Conservation (phyloP, 2,797 vertebrate species). For the Danio choprae region DNA sequence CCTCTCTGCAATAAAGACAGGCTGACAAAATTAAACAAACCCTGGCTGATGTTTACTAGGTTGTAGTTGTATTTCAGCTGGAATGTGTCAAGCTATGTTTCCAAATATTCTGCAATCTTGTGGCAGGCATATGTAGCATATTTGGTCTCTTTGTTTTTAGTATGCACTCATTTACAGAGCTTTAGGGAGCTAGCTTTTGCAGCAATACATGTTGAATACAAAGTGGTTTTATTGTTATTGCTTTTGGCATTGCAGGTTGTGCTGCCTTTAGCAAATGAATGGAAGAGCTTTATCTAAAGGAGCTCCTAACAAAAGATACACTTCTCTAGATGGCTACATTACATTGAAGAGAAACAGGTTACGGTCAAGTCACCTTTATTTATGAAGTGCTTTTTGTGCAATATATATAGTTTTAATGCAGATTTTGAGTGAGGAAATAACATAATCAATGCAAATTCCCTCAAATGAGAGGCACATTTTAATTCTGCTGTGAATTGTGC, state of each 20-base stretch:
- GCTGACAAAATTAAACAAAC: slow-evolving; percentile 42
- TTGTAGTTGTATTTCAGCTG: slow-evolving; percentile 27
- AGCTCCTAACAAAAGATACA: slow-evolving; percentile 6
- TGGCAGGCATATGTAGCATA: slow-evolving; percentile 25
- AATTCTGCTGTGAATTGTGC: too few relatives aligned
- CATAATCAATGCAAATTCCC: too few relatives aligned
- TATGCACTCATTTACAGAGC: slow-evolving; percentile 40
- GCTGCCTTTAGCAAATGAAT: slow-evolving; percentile 17
- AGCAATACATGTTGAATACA: slow-evolving; percentile 8
- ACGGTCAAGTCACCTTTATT: not conserved
- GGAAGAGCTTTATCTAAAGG: not conserved
- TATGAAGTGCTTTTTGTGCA: not conserved
- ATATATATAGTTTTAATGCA: too few relatives aligned
- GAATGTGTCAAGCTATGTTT: slow-evolving; percentile 32
- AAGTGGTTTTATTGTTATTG: slow-evolving; percentile 44
- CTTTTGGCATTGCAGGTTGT: slow-evolving; percentile 24
- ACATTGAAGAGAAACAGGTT: not conserved
- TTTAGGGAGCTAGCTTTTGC: slow-evolving; percentile 5
- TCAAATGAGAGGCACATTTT: too few relatives aligned
- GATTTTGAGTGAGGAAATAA: too few relatives aligned
- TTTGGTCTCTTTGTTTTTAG: slow-evolving; percentile 37
- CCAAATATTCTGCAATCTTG: slow-evolving; percentile 30
- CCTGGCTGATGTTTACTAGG: slow-evolving; percentile 16
- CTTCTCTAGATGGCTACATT: not conserved
- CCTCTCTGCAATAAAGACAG: slow-evolving; percentile 3